Conservation (phyloP, 2,113 vertebrate genomes). For the Aleadryas rufinucha region DNA sequence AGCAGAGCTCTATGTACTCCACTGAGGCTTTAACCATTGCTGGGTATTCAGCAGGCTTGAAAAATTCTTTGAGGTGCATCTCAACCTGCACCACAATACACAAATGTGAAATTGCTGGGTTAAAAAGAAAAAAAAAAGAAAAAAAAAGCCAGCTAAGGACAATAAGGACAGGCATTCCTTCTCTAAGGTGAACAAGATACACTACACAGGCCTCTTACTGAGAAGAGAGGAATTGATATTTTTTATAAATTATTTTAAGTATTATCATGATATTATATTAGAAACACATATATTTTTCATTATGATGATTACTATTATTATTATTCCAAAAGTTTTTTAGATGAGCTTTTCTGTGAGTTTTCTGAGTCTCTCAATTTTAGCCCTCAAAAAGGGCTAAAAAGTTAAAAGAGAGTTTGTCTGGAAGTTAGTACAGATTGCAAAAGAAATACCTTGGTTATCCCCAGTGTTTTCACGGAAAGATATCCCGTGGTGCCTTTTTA, state of each 20-base stretch:
- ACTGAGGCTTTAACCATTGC: neutral
- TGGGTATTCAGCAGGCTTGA: neutral
- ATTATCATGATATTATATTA: neutral
- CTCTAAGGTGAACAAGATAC: neutral
- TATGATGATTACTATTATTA: neutral
- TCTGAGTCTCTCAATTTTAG: no score
- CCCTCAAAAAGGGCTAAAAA: neutral
- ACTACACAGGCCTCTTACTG: neutral
- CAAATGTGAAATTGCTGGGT: neutral
- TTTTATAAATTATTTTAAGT: neutral
- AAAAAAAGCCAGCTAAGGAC: neutral
- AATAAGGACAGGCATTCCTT: neutral
- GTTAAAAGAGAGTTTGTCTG: neutral
- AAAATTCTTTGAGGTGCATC: neutral
- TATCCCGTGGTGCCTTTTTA: neutral
- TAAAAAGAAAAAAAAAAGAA: neutral
- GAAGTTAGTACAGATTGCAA: neutral
- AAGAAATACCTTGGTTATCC: neutral
- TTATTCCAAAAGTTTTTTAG: neutral
- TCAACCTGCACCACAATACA: neutral
- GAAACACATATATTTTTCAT: neutral
- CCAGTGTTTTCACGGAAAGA: neutral
- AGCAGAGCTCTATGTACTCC: neutral
- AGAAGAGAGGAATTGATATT: neutral
- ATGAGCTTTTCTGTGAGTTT: neutral